These are phyloP conservation scores for Aphidoletes aphidimyza DNA, from an alignment of 2,888 invertebrate species.

Conservation along the genomic window DNA sequence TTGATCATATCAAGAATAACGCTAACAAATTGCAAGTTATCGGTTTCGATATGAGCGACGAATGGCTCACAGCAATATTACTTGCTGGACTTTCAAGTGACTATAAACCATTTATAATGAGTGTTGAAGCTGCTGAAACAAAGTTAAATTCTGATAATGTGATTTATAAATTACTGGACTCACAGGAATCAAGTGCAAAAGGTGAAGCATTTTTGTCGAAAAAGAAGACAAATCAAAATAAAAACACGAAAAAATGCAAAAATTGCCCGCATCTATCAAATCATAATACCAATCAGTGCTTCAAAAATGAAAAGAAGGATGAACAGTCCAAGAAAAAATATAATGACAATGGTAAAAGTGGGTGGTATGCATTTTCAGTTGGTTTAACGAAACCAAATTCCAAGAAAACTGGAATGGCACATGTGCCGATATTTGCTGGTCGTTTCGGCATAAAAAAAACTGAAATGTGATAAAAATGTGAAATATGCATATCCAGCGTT, in stretches of 20 bases:
- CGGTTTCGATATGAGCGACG: not conserved
- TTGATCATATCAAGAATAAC: no score
- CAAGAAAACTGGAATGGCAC: no score
- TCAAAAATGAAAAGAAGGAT: not conserved
- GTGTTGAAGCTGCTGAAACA: not conserved
- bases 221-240: not conserved
- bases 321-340: not conserved
- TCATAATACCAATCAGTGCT: not conserved
- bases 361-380: slow-evolving; percentile 61
- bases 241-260: not conserved
- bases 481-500: no score
- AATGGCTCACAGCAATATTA: not conserved
- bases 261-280: no score
- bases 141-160: not conserved
- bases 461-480: no score
- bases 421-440: slow-evolving; percentile 55
- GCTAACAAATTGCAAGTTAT: not conserved
- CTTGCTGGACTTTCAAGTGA: not conserved
- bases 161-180: not conserved
- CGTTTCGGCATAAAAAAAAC: no score
- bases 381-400: slow-evolving; percentile 59
- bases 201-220: not conserved
- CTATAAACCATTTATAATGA: not conserved
- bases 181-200: not conserved
- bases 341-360: slow-evolving; percentile 51